A percentile compares a stretch with the other conserved stretches of the same genome.
Conservation (phyloP, 2,797 vertebrate genomes). For the Psittacula derbiana region DNA sequence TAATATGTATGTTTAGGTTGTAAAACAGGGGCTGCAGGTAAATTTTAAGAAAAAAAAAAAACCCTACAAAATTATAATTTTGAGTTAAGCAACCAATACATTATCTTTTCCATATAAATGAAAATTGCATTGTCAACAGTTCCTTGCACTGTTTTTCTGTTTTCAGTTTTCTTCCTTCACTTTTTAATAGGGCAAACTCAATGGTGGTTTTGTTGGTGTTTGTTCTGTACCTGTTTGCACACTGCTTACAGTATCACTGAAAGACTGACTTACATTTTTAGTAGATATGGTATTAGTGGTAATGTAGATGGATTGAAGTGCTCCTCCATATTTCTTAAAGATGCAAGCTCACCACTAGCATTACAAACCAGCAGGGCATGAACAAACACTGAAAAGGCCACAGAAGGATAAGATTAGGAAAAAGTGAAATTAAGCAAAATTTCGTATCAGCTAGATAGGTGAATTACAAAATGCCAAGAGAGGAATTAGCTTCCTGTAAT, state of each 20-base stretch:
- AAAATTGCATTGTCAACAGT: background rate
- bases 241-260: background rate
- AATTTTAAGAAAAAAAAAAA: background rate
- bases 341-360: slow-evolving; percentile 76
- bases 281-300: slow-evolving; percentile 72
- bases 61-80: background rate
- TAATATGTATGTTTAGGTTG: background rate
- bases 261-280: slow-evolving; percentile 74
- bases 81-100: background rate
- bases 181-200: background rate
- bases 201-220: background rate
- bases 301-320: slow-evolving; percentile 70
- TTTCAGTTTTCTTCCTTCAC: background rate
- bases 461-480: background rate
- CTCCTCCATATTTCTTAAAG: slow-evolving; percentile 78
- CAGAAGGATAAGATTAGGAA: background rate
- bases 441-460: background rate
- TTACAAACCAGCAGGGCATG: slow-evolving; percentile 80
- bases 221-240: background rate
- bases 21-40: background rate
- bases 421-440: background rate
- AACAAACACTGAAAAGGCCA: slow-evolving; percentile 66
- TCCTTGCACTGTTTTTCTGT: background rate
- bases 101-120: background rate
- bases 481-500: background rate